Base-by-base conservation (phyloP, 2,797 vertebrate genomes). In the Hephaestus fuliginosus region DNA sequence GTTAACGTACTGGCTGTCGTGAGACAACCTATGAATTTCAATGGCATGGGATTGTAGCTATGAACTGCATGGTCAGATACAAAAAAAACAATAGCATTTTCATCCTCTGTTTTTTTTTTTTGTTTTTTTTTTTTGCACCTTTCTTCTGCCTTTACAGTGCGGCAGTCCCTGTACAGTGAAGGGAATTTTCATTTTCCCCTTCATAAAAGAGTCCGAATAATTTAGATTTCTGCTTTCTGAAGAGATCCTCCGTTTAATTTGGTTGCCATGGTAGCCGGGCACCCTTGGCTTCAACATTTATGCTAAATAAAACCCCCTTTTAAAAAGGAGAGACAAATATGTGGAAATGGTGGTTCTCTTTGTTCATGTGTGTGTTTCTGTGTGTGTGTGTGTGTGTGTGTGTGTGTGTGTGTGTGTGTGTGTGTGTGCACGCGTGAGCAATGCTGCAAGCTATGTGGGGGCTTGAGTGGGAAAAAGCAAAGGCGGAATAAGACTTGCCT, bases 271-370 rank as follows among this genome's bases (percentile, higher is more conserved):
- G 95, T 91, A 96, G 93, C 96, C 92, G 62, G 95, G 94, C 95
- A 96, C 95, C 93, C 95, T 96, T 96, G 96, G 95, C 95, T 96
- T 95, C 92, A 95, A 94, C 95, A 95, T 95, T 96, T 96, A 96
- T 95, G 95, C 95, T 96, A 96, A 96, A 96, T 96, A 96, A 96
- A 96, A 95, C 87, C 93, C 94, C 94, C 93, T 95, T 95, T 96
- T 95, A 95, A 95, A 78, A 94, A 95, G 93, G 90, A 96, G 93
- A 96, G 94, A 95, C 95, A 96, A 95, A 96, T 95, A 96, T 95
- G 93, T 94, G 91, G 93, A 95, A 93, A 93, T 90, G 90, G 90
- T 91, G 89, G 77, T 87, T 92, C 83, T 94, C 91, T 93, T 93
- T 93, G 94, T 93, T 90, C 90, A 56, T 78, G 90, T 84, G 85